Evolutionary conservation across 1,140 invertebrate species (phyloP).

Genomic region (Nasonia longicornis): DNA sequence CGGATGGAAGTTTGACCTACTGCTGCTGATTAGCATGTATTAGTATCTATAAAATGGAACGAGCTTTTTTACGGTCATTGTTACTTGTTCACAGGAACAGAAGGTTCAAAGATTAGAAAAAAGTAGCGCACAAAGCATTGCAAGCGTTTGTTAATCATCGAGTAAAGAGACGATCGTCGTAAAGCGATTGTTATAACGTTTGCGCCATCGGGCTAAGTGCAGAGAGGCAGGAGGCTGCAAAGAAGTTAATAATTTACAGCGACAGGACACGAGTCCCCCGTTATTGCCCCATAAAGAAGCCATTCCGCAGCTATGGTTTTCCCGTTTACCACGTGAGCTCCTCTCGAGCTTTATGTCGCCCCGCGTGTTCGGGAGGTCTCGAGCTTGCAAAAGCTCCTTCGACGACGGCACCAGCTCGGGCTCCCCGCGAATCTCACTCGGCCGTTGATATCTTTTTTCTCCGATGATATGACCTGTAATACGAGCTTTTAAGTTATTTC

Average conservation of each 20-base stretch:
- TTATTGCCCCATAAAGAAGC: conserved; percentile 65
- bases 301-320: conserved; percentile 47
- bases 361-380: conserved; percentile 13
- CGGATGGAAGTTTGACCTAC: background rate
- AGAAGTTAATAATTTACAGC: conserved; percentile 62
- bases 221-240: conserved; percentile 41
- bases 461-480: background rate
- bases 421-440: conserved; percentile 11
- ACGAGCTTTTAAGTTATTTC: background rate
- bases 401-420: background rate
- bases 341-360: conserved; percentile 42
- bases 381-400: conserved; percentile 4
- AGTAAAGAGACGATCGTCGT: conserved; percentile 4
- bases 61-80: no score
- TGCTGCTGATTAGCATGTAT: no score
- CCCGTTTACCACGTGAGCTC: conserved; percentile 22
- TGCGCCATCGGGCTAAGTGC: conserved; percentile 1
- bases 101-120: background rate
- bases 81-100: no score
- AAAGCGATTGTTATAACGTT: conserved; percentile 23
- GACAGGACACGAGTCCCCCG: conserved; percentile 57
- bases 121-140: background rate
- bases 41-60: no score
- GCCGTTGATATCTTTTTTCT: background rate
- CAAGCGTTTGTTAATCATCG: conserved; percentile 11